Base-by-base conservation (phyloP, 2,888 invertebrate genomes). In the Osmoderma eremita region DNA sequence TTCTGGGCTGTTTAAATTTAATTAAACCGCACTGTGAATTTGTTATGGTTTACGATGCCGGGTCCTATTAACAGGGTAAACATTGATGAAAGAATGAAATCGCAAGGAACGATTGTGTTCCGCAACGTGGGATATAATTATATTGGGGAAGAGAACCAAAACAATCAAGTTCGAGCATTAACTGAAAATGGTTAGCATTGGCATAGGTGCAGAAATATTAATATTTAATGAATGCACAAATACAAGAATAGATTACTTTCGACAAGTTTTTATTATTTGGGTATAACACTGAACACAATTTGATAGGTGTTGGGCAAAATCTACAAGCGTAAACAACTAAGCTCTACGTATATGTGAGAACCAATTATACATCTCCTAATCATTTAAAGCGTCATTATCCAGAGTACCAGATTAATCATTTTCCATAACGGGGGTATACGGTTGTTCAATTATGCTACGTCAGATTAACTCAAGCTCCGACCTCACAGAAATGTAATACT, bases 1-100 rank as follows among this genome's bases (percentile, higher is more conserved):
- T 30, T n/a, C 42, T 42, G 45, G 42, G 24, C 24, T 58, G 42
- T 58, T 58, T 42, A 58, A 58, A 30, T 58, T 58, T 58, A 58
- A 61, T 48, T 61, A 48, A 30, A 56, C 41, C 13, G 12, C 13
- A 13, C 51, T 1, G 22, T 45, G 18, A 17, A 41, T 45, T 45
- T 30, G 6, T 45, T 15, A 30, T 42, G 18, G 45, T 61, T 45
- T 61, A 61, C 17, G 12, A 8, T n/a, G 13, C 3, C 17, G 15
- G 30, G 30, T 39, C 8, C 36, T 18, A 39, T 39, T 39, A 39
- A 18, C 17, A 39, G 18, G 18, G 13, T 38, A 54, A 54, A 54
- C 38, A 39, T 38, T 49, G 22, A 49, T n/a, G 20, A 49, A 45
- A 48, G 1, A 6, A 15, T 10, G 10, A 5, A 18, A 38, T 1